Evolutionary conservation across 2,113 vertebrate genomes (phyloP).

Genomic region (Morphnarchus princeps): DNA sequence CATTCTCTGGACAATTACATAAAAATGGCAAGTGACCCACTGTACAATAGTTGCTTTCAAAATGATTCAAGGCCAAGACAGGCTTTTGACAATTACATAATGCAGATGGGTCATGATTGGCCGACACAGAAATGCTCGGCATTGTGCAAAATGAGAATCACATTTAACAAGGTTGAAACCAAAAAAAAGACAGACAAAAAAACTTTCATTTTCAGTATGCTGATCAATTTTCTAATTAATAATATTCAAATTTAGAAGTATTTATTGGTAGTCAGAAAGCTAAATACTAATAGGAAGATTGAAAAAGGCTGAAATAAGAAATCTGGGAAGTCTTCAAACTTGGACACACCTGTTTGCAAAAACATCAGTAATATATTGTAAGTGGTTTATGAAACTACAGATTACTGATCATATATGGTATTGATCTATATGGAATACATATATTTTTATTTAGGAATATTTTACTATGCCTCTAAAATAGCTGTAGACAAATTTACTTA

Average conservation of each 20-base stretch:
- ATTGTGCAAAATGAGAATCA: not conserved
- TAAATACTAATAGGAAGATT: not conserved
- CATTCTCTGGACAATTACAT: conserved; percentile 61
- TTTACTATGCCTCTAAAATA: not conserved
- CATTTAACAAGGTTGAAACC: not conserved
- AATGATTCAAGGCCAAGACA: conserved; percentile 34
- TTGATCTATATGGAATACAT: not conserved
- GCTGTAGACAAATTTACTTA: not conserved
- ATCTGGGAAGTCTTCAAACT: not conserved
- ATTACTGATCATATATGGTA: not conserved
- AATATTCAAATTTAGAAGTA: not conserved
- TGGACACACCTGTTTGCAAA: not conserved
- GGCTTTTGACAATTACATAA: conserved; percentile 58
- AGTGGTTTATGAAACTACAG: not conserved
- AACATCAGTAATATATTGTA: not conserved
- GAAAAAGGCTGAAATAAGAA: not conserved
- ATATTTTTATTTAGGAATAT: not conserved
- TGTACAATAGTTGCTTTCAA: conserved; percentile 63
- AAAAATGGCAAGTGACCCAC: conserved; percentile 49
- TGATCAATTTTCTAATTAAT: not conserved
- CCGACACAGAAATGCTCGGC: conserved; percentile 25
- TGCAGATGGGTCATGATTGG: conserved; percentile 38
- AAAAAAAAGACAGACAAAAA: not conserved
- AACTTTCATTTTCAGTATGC: not conserved
- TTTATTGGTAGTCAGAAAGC: not conserved